Evolutionary conservation across 2,797 vertebrate genomes (phyloP), one percentile per base, ranked within the genome.

Genomic region (Todus mexicanus): DNA sequence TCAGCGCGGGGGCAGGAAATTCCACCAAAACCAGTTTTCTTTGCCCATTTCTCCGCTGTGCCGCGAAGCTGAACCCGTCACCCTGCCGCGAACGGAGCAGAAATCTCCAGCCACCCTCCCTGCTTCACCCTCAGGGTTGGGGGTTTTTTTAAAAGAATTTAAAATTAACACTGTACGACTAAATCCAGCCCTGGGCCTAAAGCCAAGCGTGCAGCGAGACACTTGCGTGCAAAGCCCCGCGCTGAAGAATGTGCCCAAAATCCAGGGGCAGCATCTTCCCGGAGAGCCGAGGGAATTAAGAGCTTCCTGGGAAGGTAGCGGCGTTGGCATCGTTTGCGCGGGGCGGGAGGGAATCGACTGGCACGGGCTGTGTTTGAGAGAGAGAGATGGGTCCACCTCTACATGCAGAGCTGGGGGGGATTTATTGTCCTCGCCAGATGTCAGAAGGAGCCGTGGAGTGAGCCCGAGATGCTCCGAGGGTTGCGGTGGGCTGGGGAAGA

Each of bases 261-360:
- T 83, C 89, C 94, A 71, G 74, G 7, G 5, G 78, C 73, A 74
- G 87, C 81, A 87, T 76, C 90, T 94, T 91, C 87, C 57, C 54
- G 54, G 71, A 80, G 72, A 95, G 84, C 73, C 78, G 16, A 51
- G 94, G 87, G 85, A 50, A 72, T 70, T 29, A 57, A 82, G 87
- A 53, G 88, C 53, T 59, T 29, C 22, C 47, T 1, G 56, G 84
- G 26, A 77, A 89, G 86, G 78, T 92, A 90, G 82, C 77, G 70
- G 81, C 82, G 9, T 14, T 75, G 95, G 93, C 89, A 75, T 61
- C 87, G 42, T 85, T 66, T 75, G 91, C 87, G 51, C 10, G 57
- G 94, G 94, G 94, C 90, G 83, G 43, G 86, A 89, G 91, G 91
- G 53, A 90, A 87, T 72, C 76, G 69, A 75, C 87, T 51, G 89